A percentile compares a stretch with the other conserved stretches of the same genome.
phyloP scores from a whole-genome alignment of 2,888 invertebrate genomes.

The Oligia latruncula region DNA sequence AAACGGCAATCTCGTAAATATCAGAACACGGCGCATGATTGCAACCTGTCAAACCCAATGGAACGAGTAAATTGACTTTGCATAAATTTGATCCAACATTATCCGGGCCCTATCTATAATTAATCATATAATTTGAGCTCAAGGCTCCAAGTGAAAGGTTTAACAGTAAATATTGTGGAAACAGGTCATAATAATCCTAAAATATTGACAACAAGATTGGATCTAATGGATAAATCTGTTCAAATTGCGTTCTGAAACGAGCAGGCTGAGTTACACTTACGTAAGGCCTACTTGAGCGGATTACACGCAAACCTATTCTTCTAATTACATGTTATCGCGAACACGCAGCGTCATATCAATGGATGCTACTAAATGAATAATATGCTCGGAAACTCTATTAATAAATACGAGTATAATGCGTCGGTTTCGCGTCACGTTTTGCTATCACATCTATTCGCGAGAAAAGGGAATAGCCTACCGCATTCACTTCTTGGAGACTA shows the following conservation, averaged over 20 bases:
- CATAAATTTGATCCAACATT: slow-evolving; percentile 56
- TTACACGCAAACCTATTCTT: slow-evolving; percentile 42
- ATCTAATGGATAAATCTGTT: slow-evolving; percentile 47
- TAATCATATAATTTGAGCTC: slow-evolving; percentile 53
- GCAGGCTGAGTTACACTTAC: slow-evolving; percentile 33
- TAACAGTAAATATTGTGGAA: slow-evolving; percentile 47
- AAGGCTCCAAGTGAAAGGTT: slow-evolving; percentile 63
- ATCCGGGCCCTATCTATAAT: slow-evolving; percentile 49
- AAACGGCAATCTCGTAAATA: slow-evolving; percentile 54
- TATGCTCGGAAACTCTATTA: slow-evolving; percentile 50
- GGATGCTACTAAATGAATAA: slow-evolving; percentile 54
- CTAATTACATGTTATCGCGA: slow-evolving; percentile 54
- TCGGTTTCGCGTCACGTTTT: slow-evolving; percentile 34
- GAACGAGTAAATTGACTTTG: slow-evolving; percentile 37
- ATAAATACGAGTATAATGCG: slow-evolving; percentile 44
- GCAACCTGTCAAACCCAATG: slow-evolving; percentile 58
- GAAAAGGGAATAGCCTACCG: slow-evolving; percentile 48
- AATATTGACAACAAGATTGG: slow-evolving; percentile 63
- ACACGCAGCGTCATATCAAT: slow-evolving; percentile 58
- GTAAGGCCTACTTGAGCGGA: slow-evolving; percentile 37
- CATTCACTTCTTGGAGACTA: slow-evolving; percentile 1
- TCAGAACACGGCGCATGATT: slow-evolving; percentile 54
- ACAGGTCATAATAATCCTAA: slow-evolving; percentile 50
- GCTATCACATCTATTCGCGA: slow-evolving; percentile 24
- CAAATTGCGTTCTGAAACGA: slow-evolving; percentile 30